Percentiles rank a stretch among this genome's conserved stretches.
phyloP scores from a whole-genome alignment of 2,113 vertebrate genomes.

The Engystomops pustulosus region DNA sequence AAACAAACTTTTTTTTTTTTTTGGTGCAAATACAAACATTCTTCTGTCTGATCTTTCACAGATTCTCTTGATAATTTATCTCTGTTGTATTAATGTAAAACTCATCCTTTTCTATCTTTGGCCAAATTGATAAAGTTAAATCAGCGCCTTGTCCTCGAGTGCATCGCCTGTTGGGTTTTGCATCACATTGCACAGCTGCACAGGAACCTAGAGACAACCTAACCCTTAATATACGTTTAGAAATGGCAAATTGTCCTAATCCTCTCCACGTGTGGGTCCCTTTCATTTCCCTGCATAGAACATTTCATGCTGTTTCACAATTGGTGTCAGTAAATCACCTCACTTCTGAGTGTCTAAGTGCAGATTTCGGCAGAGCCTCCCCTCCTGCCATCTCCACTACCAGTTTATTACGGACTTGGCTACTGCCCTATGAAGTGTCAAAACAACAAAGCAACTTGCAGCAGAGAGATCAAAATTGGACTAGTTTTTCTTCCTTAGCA shows the following conservation, averaged over 20 bases:
- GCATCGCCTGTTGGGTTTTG: not conserved
- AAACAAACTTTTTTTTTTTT: too few species aligned
- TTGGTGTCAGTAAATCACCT: constrained; percentile 36
- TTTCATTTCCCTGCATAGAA: constrained; percentile 39
- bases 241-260: constrained; percentile 44
- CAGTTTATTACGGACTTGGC: constrained; percentile 19
- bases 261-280: constrained; percentile 38
- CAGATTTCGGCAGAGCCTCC: constrained; percentile 7
- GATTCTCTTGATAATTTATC: too few species aligned
- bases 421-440: not conserved
- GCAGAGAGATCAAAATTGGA: not conserved
- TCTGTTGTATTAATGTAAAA: too few species aligned
- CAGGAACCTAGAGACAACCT: not conserved
- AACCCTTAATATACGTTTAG: constrained; percentile 23
- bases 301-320: constrained; percentile 49
- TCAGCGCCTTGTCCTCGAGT: not conserved
- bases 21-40: too few species aligned
- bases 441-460: not conserved
- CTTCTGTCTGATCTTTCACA: too few species aligned
- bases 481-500: not conserved
- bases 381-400: constrained; percentile 18
- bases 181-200: not conserved
- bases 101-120: too few species aligned
- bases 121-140: too few species aligned
- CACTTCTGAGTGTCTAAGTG: not conserved